These are phyloP conservation scores for Rhinophrynus dorsalis DNA, from an alignment of 2,797 vertebrate species.

Conservation along the genomic window DNA sequence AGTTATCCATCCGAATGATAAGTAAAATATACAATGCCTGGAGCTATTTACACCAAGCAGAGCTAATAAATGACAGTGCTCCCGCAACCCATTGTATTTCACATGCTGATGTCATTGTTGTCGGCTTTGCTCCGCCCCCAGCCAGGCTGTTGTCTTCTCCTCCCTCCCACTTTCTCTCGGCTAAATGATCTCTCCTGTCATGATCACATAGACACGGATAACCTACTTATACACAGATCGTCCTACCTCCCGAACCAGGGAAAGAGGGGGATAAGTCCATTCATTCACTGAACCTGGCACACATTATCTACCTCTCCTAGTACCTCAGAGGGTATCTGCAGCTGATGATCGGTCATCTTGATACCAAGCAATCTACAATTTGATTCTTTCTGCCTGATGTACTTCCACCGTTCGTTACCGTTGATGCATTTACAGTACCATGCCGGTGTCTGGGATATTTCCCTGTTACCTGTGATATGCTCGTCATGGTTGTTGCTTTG, in stretches of 20 bases:
- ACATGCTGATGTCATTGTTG: slow-evolving; percentile 19
- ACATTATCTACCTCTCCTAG: too few relatives aligned
- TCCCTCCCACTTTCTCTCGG: background rate
- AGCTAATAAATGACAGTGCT: background rate
- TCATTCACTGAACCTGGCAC: too few relatives aligned
- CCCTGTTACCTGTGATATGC: too few relatives aligned
- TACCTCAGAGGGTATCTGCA: background rate
- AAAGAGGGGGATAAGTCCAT: too few relatives aligned
- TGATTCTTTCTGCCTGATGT: too few relatives aligned
- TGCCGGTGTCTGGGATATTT: too few relatives aligned
- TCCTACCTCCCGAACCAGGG: background rate
- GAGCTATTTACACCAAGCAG: background rate
- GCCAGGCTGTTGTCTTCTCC: background rate
- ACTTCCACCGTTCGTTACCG: too few relatives aligned
- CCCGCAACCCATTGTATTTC: background rate
- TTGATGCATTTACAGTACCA: too few relatives aligned
- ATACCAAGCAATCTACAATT: too few relatives aligned
- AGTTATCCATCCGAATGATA: background rate
- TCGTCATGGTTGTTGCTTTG: too few relatives aligned
- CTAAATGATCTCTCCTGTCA: background rate
- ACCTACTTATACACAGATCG: background rate
- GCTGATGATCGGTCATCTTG: too few relatives aligned
- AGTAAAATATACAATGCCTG: background rate
- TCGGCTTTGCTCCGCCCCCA: slow-evolving; percentile 12
- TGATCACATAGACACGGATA: background rate